A percentile compares a stretch with the other conserved stretches of the same genome.
phyloP scores from a whole-genome alignment of 2,113 vertebrate genomes.

The Microtus montanus region DNA sequence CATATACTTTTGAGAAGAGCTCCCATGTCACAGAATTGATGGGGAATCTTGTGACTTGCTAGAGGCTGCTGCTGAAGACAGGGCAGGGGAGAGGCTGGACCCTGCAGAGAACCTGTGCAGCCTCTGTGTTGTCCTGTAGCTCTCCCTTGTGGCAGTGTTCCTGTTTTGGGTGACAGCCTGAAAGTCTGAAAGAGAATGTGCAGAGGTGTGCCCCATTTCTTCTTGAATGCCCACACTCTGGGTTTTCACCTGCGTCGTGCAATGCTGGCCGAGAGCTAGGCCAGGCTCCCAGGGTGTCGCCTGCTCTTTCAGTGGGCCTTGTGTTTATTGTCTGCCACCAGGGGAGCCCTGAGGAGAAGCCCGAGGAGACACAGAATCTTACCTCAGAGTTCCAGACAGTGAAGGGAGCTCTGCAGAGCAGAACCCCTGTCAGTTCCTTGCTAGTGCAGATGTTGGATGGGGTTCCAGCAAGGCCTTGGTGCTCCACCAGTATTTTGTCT shows the following conservation, averaged over 20 bases:
- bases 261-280: accelerated
- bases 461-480: background rate
- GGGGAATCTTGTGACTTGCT: background rate
- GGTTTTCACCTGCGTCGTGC: accelerated
- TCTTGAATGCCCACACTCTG: accelerated
- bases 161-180: background rate
- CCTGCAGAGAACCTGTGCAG: background rate
- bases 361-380: background rate
- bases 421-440: background rate
- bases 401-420: background rate
- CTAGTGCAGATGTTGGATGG: background rate
- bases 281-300: background rate
- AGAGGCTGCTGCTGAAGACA: background rate
- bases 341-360: background rate
- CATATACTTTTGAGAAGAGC: background rate
- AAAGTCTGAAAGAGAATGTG: background rate
- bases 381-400: accelerated
- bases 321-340: background rate
- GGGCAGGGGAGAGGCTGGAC: background rate
- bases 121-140: background rate
- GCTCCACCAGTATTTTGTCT: accelerated
- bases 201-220: accelerated
- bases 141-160: background rate
- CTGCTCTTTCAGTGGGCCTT: background rate
- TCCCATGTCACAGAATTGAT: no score